Percentiles rank a stretch among this genome's conserved stretches.
These are phyloP conservation scores for Panopea generosa DNA, from an alignment of 2,888 invertebrate species.

Conservation along the genomic window DNA sequence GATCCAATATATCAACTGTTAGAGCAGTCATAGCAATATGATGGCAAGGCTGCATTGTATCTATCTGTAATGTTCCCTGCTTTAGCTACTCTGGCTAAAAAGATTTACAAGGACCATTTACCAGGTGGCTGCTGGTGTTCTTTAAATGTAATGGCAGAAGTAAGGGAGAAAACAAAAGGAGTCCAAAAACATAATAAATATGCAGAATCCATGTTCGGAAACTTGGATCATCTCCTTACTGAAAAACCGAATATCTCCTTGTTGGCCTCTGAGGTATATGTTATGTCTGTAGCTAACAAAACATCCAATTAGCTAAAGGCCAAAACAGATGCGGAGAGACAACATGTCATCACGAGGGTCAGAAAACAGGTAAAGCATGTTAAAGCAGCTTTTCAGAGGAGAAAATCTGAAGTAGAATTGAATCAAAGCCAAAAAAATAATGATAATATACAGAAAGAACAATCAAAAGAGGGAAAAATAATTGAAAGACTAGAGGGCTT, in stretches of 20 bases:
- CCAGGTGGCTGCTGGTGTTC: constrained; percentile 26
- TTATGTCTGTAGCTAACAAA: constrained; percentile 53
- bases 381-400: no score
- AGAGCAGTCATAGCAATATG: constrained; percentile 29
- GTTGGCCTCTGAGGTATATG: constrained; percentile 47
- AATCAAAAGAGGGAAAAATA: constrained; percentile 22
- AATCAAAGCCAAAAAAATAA: constrained; percentile 20
- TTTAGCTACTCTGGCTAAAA: constrained; percentile 13
- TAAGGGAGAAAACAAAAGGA: background rate
- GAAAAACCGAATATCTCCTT: constrained; percentile 36
- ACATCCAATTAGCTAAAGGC: constrained; percentile 38
- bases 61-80: constrained; percentile 38
- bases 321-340: constrained; percentile 17
- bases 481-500: constrained; percentile 25
- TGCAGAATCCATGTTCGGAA: constrained; percentile 28
- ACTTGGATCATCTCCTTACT: constrained; percentile 21
- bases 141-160: constrained; percentile 5
- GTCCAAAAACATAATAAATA: constrained; percentile 32
- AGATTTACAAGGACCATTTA: constrained; percentile 29
- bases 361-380: no score
- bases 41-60: constrained; percentile 25
- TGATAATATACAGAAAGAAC: constrained; percentile 16
- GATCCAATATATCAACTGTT: constrained; percentile 28
- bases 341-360: background rate
- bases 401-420: constrained; percentile 29